Evolutionary conservation across 2,888 invertebrate species (phyloP).

Genomic region (Sialis fuliginosa): DNA sequence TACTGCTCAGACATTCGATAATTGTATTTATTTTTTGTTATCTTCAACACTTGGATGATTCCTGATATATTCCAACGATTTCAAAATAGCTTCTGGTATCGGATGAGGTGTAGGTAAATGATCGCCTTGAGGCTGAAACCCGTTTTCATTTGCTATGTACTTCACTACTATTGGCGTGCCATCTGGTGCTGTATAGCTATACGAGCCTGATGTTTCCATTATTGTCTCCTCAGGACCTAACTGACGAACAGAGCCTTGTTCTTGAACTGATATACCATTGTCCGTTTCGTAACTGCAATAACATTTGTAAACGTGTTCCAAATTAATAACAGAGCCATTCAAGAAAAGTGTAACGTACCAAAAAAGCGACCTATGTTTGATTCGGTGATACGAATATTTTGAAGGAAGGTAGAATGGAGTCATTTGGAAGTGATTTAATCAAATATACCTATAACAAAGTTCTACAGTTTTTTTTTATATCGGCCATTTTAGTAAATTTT

Average conservation of each 20-base stretch:
- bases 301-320: too few species aligned
- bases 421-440: too few species aligned
- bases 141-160: slow-evolving; percentile 50
- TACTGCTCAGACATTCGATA: too few species aligned
- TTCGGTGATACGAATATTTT: too few species aligned
- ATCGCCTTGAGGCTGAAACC: slow-evolving; percentile 40
- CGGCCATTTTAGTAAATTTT: too few species aligned
- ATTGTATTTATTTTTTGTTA: not conserved
- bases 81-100: slow-evolving; percentile 19
- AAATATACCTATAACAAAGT: too few species aligned
- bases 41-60: slow-evolving; percentile 11
- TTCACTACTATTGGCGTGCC: slow-evolving; percentile 37
- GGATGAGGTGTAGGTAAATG: slow-evolving; percentile 13
- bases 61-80: slow-evolving; percentile 19
- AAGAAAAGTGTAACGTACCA: too few species aligned
- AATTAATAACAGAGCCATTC: too few species aligned
- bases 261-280: slow-evolving; percentile 42
- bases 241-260: slow-evolving; percentile 34
- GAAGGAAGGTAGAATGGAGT: too few species aligned
- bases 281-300: slow-evolving; percentile 35
- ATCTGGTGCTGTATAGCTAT: slow-evolving; percentile 38
- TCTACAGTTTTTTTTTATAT: too few species aligned
- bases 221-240: slow-evolving; percentile 28
- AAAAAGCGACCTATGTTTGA: too few species aligned
- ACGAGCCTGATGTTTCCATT: slow-evolving; percentile 30